Evolutionary conservation across 2,113 vertebrate species (phyloP).

Genomic region (Hippocampus mohnikei): DNA sequence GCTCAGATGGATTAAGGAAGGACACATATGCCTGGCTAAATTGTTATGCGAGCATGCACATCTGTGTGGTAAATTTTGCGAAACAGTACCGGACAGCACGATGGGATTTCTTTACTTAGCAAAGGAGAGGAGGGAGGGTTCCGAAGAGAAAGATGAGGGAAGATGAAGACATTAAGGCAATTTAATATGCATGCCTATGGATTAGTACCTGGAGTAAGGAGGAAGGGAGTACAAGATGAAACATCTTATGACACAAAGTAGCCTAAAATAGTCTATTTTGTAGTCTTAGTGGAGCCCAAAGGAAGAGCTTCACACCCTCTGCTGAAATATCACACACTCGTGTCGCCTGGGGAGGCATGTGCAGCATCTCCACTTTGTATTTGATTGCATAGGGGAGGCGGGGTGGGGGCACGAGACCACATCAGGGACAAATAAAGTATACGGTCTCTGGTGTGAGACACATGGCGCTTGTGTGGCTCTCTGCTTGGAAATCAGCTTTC

Average conservation of each 20-base stretch:
- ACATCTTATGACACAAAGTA: conserved; percentile 4
- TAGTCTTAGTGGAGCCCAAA: conserved; percentile 26
- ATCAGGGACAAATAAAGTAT: conserved; percentile 22
- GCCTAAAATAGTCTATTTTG: conserved; percentile 46
- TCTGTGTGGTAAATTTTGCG: conserved; percentile 33
- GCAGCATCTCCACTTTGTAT: conserved; percentile 30
- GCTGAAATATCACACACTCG: conserved; percentile 53
- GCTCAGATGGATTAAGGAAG: conserved; percentile 46
- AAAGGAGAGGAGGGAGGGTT: conserved; percentile 15
- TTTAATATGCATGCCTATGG: conserved; percentile 32
- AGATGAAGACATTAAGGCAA: conserved; percentile 26
- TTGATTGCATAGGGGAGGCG: conserved; percentile 22
- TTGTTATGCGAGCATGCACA: conserved; percentile 32
- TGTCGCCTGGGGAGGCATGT: conserved; percentile 38
- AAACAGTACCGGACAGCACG: conserved; percentile 1
- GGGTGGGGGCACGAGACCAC: neutral
- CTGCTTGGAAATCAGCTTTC: conserved; percentile 13
- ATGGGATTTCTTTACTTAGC: conserved; percentile 12
- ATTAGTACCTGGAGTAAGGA: conserved; percentile 31
- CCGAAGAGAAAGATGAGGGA: conserved; percentile 18
- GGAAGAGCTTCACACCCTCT: conserved; percentile 40
- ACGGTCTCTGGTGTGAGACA: conserved; percentile 29
- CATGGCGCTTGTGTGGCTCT: conserved; percentile 9
- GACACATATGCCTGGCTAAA: conserved; percentile 54
- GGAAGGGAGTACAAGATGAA: neutral